Evolutionary conservation across 2,113 vertebrate genomes (phyloP).

Genomic region (Centropus unirufus): DNA sequence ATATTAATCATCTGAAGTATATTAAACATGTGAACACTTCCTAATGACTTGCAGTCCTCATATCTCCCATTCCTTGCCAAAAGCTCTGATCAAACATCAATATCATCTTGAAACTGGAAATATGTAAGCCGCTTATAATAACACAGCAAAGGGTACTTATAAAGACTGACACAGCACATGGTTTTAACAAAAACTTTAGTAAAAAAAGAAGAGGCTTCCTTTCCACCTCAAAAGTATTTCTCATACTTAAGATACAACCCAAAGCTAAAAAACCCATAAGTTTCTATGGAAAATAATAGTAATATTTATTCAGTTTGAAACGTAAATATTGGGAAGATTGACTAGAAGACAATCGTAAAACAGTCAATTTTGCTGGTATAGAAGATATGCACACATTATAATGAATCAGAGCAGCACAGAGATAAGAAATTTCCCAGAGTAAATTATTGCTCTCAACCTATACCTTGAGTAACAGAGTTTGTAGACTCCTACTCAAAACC

Average conservation of each 20-base stretch:
- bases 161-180: neutral
- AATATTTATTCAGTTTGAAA: neutral
- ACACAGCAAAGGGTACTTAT: neutral
- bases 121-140: neutral
- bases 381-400: neutral
- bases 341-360: neutral
- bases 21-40: neutral
- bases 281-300: neutral
- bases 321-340: neutral
- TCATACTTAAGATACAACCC: neutral
- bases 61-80: neutral
- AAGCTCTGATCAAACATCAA: neutral
- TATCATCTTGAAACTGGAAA: neutral
- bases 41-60: neutral
- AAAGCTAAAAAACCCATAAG: neutral
- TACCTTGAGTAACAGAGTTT: neutral
- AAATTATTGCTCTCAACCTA: neutral
- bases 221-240: neutral
- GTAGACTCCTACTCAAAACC: neutral
- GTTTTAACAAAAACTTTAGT: neutral
- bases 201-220: neutral
- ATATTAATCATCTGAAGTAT: neutral
- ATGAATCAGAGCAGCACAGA: neutral
- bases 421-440: neutral
- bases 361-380: neutral